Base-by-base conservation (phyloP, 2,797 vertebrate genomes). In the Loriculus beryllinus region DNA sequence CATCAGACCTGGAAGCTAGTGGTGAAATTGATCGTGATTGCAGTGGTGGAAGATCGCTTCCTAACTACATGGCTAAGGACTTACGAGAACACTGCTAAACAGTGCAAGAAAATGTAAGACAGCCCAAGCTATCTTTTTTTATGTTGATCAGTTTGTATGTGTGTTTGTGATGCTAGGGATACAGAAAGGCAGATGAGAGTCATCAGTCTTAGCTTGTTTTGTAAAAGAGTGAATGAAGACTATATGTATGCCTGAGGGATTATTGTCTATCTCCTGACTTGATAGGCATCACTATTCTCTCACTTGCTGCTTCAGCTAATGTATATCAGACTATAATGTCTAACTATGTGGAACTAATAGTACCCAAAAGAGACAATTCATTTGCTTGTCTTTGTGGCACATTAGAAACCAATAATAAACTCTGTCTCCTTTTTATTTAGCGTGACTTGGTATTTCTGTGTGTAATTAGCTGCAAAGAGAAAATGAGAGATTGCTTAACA, bases 311-410 rank as follows among this genome's bases (percentile, higher is more conserved):
- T 39, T 43, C 3, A 10, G 70, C 59, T 71, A 70, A 54, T 54
- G 19, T 90, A 10, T 80, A 94, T 74, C 80, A 82, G 88, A 26
- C 90, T 72, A 11, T 91, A 84, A 93, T 91, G 88, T 42, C 92
- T 95, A 96, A 94, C 83, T 95, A 1, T 9, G 91, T 96, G 95
- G 87, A 97, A 96, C 96, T 96, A 92, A 96, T 90, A 70, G 69
- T 49, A 78, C 92, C 81, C 92, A 64, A 95, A 96, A 87, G 95
- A 89, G 40, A 75, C 83, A 92, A 65, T 97, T 95, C 40, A 4
- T 90, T 82, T 90, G 72, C 82, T 89, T 60, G 25, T 93, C 65
- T 71, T 57, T 80, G 88, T 96, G 88, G 60, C 45, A 60, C 40
- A 12, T 95, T 92, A 92, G 70, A 79, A 95, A 76, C 35, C 25